Evolutionary conservation across 2,888 invertebrate species (phyloP).

Genomic region (Melolontha melolontha): DNA sequence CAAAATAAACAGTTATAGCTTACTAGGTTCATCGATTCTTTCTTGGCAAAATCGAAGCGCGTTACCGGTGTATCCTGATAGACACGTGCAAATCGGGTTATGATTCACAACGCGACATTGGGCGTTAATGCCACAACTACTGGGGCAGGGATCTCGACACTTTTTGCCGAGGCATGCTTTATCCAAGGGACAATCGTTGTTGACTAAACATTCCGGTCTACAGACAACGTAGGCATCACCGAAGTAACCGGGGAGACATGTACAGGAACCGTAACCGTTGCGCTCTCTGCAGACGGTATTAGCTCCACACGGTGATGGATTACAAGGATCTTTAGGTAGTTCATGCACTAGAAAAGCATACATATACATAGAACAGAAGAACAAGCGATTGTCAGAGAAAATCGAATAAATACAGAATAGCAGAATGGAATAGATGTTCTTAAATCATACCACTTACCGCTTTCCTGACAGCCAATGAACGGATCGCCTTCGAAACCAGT

Average conservation of each 20-base stretch:
- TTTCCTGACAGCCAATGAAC: slow-evolving; percentile 77
- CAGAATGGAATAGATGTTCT: too few relatives aligned
- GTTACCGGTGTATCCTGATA: slow-evolving; percentile 79
- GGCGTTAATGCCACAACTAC: slow-evolving; percentile 82
- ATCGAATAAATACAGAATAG: slow-evolving; percentile 30
- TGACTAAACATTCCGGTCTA: slow-evolving; percentile 84
- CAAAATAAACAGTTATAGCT: slow-evolving; percentile 31
- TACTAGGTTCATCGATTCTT: slow-evolving; percentile 48
- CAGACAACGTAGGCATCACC: slow-evolving; percentile 85
- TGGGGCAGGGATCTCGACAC: slow-evolving; percentile 83
- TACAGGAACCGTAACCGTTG: slow-evolving; percentile 81
- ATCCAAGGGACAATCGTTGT: slow-evolving; percentile 78
- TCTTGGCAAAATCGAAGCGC: slow-evolving; percentile 74
- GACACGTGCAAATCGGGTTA: slow-evolving; percentile 81
- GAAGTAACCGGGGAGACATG: slow-evolving; percentile 78
- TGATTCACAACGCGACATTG: slow-evolving; percentile 82
- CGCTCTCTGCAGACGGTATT: slow-evolving; percentile 83
- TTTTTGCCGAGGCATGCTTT: slow-evolving; percentile 83
- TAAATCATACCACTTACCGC: slow-evolving; percentile 59
- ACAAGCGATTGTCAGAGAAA: slow-evolving; percentile 35
- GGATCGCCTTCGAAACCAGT: slow-evolving; percentile 85
- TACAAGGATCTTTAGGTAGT: slow-evolving; percentile 77
- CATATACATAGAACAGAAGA: slow-evolving; percentile 39
- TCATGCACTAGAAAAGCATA: slow-evolving; percentile 57
- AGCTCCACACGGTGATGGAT: slow-evolving; percentile 83